Evolutionary conservation across 2,797 vertebrate genomes (phyloP).

Genomic region (Falco novaeseelandiae): DNA sequence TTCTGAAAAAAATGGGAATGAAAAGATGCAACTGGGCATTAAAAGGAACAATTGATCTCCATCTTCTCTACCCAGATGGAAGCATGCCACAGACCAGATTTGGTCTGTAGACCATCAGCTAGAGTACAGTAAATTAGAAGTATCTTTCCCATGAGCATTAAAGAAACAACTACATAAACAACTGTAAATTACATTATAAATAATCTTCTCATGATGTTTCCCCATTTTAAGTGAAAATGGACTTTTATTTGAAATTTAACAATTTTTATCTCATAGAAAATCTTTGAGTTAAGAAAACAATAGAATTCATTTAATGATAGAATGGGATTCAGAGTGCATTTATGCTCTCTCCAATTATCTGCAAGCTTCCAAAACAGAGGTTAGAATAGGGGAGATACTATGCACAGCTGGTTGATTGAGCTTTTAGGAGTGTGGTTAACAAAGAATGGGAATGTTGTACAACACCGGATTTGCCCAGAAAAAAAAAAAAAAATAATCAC

Average conservation of each 20-base stretch:
- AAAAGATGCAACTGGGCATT: neutral
- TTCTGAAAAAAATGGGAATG: neutral
- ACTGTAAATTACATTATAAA: neutral
- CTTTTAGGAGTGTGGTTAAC: neutral
- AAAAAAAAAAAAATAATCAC: neutral
- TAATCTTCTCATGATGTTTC: neutral
- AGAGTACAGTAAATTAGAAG: neutral
- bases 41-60: neutral
- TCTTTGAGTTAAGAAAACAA: neutral
- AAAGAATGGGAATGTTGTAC: neutral
- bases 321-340: neutral
- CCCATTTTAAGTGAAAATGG: neutral
- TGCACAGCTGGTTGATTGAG: neutral
- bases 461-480: neutral
- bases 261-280: neutral
- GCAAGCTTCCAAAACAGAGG: neutral
- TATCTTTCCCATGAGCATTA: neutral
- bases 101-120: neutral
- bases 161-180: neutral
- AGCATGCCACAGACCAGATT: neutral
- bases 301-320: neutral
- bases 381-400: neutral
- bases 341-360: neutral
- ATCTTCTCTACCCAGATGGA: neutral
- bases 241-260: neutral